phyloP scores from a whole-genome alignment of 2,888 invertebrate species.

The Standfussiana lucernea region DNA sequence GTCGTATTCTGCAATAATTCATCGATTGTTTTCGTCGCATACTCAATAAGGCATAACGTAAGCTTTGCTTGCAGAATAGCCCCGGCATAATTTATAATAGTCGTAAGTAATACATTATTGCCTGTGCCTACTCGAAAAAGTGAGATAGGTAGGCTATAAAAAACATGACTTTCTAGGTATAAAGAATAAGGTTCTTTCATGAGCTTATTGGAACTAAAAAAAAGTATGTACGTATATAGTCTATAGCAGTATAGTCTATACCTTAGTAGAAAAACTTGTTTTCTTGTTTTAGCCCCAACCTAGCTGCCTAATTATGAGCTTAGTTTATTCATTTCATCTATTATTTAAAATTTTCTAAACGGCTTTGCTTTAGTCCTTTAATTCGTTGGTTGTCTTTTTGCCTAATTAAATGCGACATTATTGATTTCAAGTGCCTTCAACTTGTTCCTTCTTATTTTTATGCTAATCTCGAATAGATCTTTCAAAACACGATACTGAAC shows the following conservation, averaged over 20 bases:
- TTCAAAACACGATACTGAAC: slow-evolving; percentile 12
- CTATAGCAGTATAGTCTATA: no score
- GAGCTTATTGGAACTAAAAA: slow-evolving; percentile 17
- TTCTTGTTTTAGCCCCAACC: not conserved
- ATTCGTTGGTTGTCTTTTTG: no score
- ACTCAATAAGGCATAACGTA: slow-evolving; percentile 86
- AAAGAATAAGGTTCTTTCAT: slow-evolving; percentile 16
- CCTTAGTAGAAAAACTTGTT: not conserved
- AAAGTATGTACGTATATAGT: not conserved
- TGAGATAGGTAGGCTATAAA: slow-evolving; percentile 38
- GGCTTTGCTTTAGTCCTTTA: not conserved
- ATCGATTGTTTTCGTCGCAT: slow-evolving; percentile 86
- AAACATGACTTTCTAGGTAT: slow-evolving; percentile 26
- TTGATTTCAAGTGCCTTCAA: not conserved
- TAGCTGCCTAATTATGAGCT: not conserved
- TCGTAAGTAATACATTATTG: slow-evolving; percentile 64
- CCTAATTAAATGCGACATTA: not conserved
- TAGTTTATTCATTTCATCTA: not conserved
- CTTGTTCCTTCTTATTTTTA: not conserved
- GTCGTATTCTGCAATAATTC: slow-evolving; percentile 78
- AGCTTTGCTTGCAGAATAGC: slow-evolving; percentile 80
- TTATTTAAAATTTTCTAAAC: not conserved
- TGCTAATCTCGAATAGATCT: not conserved
- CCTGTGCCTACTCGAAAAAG: slow-evolving; percentile 25
- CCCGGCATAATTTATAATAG: slow-evolving; percentile 65